A percentile compares a stretch with the other conserved stretches of the same genome.
Conservation (phyloP, 2,113 vertebrate species). For the Ciconia maguari region DNA sequence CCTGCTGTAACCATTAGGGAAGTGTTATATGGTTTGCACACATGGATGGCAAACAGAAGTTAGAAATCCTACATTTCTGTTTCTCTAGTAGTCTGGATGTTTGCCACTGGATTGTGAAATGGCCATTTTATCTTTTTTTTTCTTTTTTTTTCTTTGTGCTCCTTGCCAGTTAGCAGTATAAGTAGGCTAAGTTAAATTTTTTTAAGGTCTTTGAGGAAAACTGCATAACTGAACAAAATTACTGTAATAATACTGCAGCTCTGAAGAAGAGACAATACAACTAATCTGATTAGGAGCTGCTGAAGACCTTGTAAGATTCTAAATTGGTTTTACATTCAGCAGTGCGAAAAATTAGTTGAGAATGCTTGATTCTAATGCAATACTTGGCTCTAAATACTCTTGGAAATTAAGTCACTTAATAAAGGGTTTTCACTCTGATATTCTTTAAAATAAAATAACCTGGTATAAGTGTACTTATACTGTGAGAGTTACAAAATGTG, state of each 20-base stretch:
- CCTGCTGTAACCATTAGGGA: not conserved
- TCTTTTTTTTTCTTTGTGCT: not conserved
- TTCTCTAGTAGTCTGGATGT: not conserved
- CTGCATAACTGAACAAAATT: not conserved
- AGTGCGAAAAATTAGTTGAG: not conserved
- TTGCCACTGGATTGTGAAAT: not conserved
- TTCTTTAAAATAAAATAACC: not conserved
- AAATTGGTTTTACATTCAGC: not conserved
- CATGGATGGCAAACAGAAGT: not conserved
- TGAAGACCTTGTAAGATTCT: not conserved
- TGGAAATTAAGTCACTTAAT: slow-evolving; percentile 1
- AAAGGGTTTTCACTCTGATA: not conserved
- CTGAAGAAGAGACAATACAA: not conserved
- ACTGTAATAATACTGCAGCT: not conserved
- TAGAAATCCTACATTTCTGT: not conserved
- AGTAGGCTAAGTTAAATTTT: not conserved
- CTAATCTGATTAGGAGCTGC: not conserved
- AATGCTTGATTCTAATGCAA: not conserved
- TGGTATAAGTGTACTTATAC: not conserved
- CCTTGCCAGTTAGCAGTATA: not conserved
- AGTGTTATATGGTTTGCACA: not conserved
- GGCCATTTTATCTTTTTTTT: not conserved
- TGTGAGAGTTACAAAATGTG: not conserved
- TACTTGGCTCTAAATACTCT: not conserved
- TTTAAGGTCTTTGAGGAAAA: not conserved